Percentiles rank a stretch among this genome's conserved stretches.
phyloP scores from a whole-genome alignment of 2,113 vertebrate genomes.

The Acanthochromis polyacanthus region DNA sequence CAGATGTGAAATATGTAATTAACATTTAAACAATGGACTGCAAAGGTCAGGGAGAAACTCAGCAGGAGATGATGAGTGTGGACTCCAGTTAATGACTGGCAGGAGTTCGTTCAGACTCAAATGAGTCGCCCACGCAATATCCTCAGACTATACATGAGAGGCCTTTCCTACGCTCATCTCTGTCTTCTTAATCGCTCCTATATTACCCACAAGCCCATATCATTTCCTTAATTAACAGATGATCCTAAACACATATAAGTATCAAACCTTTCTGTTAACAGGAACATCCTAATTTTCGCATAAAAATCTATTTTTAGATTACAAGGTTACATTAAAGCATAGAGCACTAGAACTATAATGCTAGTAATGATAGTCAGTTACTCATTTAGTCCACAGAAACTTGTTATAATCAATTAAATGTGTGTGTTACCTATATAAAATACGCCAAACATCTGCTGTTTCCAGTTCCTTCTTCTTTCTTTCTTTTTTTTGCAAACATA shows the following conservation, averaged over 20 bases:
- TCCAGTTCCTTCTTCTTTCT: too few species aligned
- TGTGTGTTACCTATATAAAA: too few species aligned
- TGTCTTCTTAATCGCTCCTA: not conserved
- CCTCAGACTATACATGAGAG: not conserved
- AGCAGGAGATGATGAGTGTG: conserved; percentile 20
- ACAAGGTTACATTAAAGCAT: too few species aligned
- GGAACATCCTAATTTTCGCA: too few species aligned
- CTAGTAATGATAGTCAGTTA: too few species aligned
- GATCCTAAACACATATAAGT: not conserved
- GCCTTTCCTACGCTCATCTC: not conserved
- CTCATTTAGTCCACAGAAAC: too few species aligned
- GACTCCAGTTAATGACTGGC: conserved; percentile 29
- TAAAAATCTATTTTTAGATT: too few species aligned
- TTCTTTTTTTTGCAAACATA: too few species aligned
- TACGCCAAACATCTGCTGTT: too few species aligned
- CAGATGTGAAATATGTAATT: conserved; percentile 70
- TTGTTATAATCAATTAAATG: too few species aligned
- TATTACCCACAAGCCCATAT: not conserved
- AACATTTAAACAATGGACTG: conserved; percentile 64
- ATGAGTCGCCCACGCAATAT: not conserved
- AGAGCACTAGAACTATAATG: too few species aligned
- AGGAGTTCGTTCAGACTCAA: not conserved
- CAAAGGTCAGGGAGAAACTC: conserved; percentile 57
- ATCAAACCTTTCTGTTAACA: too few species aligned
- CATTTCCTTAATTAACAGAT: not conserved